phyloP scores from a whole-genome alignment of 37 sponge, comb jelly and placozoan species.

The Geodia barretti region DNA sequence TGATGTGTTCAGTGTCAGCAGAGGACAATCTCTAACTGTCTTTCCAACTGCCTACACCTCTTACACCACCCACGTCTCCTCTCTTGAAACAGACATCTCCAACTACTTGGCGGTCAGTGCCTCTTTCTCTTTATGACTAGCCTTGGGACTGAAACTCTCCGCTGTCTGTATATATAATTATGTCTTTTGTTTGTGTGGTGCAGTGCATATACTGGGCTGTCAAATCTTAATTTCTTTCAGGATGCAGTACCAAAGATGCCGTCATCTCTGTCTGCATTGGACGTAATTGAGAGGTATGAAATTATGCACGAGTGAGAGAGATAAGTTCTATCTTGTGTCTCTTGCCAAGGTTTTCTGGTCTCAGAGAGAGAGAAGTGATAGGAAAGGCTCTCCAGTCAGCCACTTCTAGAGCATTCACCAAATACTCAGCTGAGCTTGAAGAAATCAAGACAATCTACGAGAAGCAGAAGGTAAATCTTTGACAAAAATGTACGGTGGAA shows the following conservation, averaged over 20 bases:
- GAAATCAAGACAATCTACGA: constrained; percentile 68
- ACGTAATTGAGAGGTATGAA: constrained; percentile 11
- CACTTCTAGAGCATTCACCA: constrained; percentile 22
- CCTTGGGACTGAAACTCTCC: neutral
- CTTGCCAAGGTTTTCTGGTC: constrained; percentile 26
- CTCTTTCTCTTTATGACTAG: neutral
- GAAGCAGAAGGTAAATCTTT: constrained; percentile 65
- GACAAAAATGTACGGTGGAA: too few relatives aligned
- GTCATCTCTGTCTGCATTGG: constrained; percentile 7
- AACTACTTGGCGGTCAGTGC: constrained; percentile 52
- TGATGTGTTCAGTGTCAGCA: constrained; percentile 39
- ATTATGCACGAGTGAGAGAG: too few relatives aligned
- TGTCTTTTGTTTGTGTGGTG: too few relatives aligned
- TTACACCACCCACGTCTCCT: constrained; percentile 16
- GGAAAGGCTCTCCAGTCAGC: constrained; percentile 24
- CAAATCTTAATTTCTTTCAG: too few relatives aligned
- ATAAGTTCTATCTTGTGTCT: neutral
- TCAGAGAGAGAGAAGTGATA: constrained; percentile 27
- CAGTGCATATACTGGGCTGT: too few relatives aligned
- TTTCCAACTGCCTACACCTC: constrained; percentile 24
- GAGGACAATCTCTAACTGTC: neutral
- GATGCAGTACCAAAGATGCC: neutral
- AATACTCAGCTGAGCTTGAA: constrained; percentile 75
- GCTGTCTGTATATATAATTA: neutral
- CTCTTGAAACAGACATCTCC: constrained; percentile 45